phyloP scores from a whole-genome alignment of 2,113 vertebrate genomes.

The Syrmaticus mikado region DNA sequence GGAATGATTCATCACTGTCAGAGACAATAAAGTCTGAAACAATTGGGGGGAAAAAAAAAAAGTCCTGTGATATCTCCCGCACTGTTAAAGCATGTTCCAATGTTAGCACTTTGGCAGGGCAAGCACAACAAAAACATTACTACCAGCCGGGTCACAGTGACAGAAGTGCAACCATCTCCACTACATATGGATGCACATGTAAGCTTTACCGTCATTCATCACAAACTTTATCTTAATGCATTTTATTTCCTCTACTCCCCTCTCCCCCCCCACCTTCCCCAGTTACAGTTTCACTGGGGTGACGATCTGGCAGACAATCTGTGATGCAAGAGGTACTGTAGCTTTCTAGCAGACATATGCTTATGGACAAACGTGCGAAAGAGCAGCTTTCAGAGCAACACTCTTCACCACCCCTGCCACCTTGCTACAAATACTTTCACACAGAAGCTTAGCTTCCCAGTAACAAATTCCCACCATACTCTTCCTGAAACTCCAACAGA shows the following conservation, averaged over 20 bases:
- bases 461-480: not conserved
- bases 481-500: not conserved
- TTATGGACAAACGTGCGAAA: not conserved
- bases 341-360: not conserved
- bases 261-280: not conserved
- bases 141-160: not conserved
- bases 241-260: not conserved
- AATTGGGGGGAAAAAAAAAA: not conserved
- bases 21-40: not conserved
- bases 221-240: not conserved
- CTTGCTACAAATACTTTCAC: not conserved
- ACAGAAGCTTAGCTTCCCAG: not conserved
- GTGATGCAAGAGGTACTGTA: not conserved
- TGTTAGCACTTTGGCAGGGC: not conserved
- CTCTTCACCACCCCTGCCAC: not conserved
- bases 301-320: not conserved
- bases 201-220: not conserved
- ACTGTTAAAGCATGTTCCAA: not conserved
- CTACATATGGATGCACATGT: rapidly evolving
- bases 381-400: not conserved
- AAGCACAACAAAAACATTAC: not conserved
- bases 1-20: not conserved
- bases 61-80: not conserved
- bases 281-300: not conserved
- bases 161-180: not conserved